Conservation (phyloP, 2,888 invertebrate genomes). For the Synanthedon tipuliformis region DNA sequence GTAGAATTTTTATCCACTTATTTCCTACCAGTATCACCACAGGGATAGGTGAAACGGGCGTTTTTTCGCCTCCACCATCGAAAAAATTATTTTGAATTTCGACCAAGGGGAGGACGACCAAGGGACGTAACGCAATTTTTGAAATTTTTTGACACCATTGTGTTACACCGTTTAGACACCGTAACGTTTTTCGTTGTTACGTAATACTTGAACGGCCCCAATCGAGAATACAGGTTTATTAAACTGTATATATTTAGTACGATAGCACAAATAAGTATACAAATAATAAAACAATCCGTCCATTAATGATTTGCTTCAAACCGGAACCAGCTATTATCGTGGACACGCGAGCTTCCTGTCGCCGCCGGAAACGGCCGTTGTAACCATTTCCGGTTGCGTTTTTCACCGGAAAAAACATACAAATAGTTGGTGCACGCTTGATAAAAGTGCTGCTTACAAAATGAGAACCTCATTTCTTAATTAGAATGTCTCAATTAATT, state of each 20-base stretch:
- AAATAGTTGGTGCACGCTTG: slow-evolving; percentile 18
- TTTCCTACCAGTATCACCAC: too few relatives aligned
- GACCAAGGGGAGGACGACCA: too few relatives aligned
- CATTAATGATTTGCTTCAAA: slow-evolving; percentile 30
- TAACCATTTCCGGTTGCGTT: slow-evolving; percentile 49
- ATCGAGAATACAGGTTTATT: background rate
- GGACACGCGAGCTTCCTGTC: slow-evolving; percentile 40
- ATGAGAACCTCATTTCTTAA: background rate
- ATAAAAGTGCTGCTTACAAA: background rate
- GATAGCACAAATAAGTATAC: background rate
- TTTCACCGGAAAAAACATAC: slow-evolving; percentile 43
- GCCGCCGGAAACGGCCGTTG: slow-evolving; percentile 45
- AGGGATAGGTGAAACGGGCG: too few relatives aligned
- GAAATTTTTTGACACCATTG: too few relatives aligned
- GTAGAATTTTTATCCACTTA: too few relatives aligned
- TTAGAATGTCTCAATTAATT: background rate
- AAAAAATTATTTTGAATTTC: background rate
- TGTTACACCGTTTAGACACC: too few relatives aligned
- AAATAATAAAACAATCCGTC: slow-evolving; percentile 15
- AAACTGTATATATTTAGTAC: too few relatives aligned
- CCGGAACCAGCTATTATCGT: slow-evolving; percentile 39
- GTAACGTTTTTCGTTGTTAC: too few relatives aligned
- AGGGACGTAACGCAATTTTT: too few relatives aligned
- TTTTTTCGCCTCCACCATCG: too few relatives aligned
- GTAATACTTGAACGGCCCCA: too few relatives aligned